A percentile compares a stretch with the other conserved stretches of the same genome.
These are phyloP conservation scores for Lasiommata megera DNA, from an alignment of 2,888 invertebrate species.

Conservation along the genomic window DNA sequence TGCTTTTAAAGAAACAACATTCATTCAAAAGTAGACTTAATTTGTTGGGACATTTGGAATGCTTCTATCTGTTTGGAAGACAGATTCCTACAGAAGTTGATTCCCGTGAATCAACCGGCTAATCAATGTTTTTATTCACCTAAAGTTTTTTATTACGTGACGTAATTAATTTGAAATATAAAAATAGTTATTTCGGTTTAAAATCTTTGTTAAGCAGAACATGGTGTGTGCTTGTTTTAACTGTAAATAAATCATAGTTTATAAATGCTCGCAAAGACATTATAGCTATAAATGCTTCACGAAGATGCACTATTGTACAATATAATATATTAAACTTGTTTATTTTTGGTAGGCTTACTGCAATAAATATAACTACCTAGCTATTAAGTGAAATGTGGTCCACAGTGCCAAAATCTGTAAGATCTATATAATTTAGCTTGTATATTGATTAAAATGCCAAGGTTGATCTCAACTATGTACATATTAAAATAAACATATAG, in stretches of 20 bases:
- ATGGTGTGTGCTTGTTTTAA: background rate
- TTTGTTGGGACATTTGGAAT: too few species aligned
- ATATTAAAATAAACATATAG: constrained; percentile 45
- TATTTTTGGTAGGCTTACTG: constrained; percentile 15
- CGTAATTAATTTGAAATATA: too few species aligned
- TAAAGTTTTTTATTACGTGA: too few species aligned
- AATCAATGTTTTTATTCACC: too few species aligned
- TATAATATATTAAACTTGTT: constrained; percentile 13
- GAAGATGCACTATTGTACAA: constrained; percentile 42
- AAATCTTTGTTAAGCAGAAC: too few species aligned
- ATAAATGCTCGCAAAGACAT: background rate
- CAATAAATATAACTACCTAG: constrained; percentile 19
- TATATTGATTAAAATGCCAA: constrained; percentile 40
- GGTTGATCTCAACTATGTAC: constrained; percentile 78
- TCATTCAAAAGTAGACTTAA: too few species aligned
- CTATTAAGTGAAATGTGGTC: constrained; percentile 60
- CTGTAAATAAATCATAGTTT: constrained; percentile 2
- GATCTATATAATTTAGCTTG: constrained; percentile 63
- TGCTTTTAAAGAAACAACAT: too few species aligned
- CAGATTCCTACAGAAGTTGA: too few species aligned
- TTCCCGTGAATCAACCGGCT: too few species aligned
- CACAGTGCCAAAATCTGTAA: constrained; percentile 76
- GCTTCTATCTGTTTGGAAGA: too few species aligned
- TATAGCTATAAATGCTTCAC: constrained; percentile 22
- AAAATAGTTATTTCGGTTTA: too few species aligned